These are phyloP conservation scores for Beroe forskalii DNA, from an alignment of 37 sponge, comb jelly and placozoan species.

Conservation along the genomic window DNA sequence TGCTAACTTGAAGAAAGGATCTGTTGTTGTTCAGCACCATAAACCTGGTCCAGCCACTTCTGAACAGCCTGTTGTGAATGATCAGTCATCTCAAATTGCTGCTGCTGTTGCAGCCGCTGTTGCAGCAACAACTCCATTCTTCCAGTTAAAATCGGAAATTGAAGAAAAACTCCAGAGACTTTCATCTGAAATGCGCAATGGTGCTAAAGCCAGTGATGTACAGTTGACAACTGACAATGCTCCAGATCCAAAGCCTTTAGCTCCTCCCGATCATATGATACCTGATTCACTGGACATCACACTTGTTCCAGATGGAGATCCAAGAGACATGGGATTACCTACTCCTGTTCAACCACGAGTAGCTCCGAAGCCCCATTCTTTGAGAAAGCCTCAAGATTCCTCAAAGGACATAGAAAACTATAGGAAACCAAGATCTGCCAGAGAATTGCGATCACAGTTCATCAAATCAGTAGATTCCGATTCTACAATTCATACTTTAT, in stretches of 20 bases:
- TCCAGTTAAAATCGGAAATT: conserved; percentile 13
- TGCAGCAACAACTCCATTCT: conserved; percentile 47
- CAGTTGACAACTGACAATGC: neutral
- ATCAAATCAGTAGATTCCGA: neutral
- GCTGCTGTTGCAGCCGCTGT: conserved; percentile 61
- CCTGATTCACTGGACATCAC: conserved; percentile 22
- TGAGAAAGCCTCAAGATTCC: neutral
- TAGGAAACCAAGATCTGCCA: neutral
- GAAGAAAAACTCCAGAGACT: neutral
- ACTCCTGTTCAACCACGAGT: conserved; percentile 15
- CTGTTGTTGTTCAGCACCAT: neutral
- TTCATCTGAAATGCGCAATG: neutral
- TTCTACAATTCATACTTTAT: neutral
- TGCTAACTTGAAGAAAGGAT: neutral
- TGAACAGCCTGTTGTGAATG: neutral
- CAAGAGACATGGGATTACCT: neutral
- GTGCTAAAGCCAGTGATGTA: neutral
- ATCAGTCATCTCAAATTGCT: conserved; percentile 52
- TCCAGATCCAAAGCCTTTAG: neutral
- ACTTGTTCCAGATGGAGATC: neutral
- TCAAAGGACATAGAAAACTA: neutral
- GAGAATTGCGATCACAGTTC: neutral
- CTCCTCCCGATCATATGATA: neutral
- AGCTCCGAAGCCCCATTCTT: conserved; percentile 14
- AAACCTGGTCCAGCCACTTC: neutral